phyloP scores from a whole-genome alignment of 64 coral and sea anemone species.

The Actinia equina region DNA sequence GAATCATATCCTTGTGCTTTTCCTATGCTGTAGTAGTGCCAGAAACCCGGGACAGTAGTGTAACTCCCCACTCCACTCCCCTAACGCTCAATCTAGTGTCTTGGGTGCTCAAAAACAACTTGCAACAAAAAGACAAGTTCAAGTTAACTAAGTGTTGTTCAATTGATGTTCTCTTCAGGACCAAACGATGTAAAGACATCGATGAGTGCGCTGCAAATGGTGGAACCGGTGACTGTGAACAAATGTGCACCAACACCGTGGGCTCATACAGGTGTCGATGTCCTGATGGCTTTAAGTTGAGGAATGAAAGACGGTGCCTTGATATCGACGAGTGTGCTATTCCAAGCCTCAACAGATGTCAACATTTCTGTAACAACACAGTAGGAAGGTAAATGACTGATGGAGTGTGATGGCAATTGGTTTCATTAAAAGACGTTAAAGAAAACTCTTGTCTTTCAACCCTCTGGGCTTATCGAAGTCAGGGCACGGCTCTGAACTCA shows the following conservation, averaged over 20 bases:
- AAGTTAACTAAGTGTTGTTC: not conserved
- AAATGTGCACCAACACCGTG: conserved; percentile 59
- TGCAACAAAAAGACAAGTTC: too few species aligned
- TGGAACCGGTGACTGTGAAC: conserved; percentile 62
- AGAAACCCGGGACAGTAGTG: too few species aligned
- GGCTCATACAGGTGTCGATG: conserved; percentile 73
- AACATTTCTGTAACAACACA: conserved; percentile 79
- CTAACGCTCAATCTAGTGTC: too few species aligned
- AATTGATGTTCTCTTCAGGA: conserved; percentile 9
- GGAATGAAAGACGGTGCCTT: conserved; percentile 21
- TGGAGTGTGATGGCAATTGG: too few species aligned
- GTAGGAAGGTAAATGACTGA: conserved; percentile 49
- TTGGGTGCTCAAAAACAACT: too few species aligned
- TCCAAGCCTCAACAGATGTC: conserved; percentile 30
- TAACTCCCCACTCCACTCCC: too few species aligned
- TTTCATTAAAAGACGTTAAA: too few species aligned
- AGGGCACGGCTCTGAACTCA: too few species aligned
- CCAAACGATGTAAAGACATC: conserved; percentile 52
- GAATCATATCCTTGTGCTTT: too few species aligned
- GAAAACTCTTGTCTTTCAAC: too few species aligned
- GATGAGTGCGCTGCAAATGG: conserved; percentile 64
- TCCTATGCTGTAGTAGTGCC: too few species aligned
- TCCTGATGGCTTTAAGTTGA: conserved; percentile 49
- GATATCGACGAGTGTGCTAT: conserved; percentile 69
- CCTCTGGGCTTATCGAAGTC: too few species aligned